A percentile compares a stretch with the other conserved stretches of the same genome.
Conservation (phyloP, 2,888 invertebrate species). For the Pinctada fucata region DNA sequence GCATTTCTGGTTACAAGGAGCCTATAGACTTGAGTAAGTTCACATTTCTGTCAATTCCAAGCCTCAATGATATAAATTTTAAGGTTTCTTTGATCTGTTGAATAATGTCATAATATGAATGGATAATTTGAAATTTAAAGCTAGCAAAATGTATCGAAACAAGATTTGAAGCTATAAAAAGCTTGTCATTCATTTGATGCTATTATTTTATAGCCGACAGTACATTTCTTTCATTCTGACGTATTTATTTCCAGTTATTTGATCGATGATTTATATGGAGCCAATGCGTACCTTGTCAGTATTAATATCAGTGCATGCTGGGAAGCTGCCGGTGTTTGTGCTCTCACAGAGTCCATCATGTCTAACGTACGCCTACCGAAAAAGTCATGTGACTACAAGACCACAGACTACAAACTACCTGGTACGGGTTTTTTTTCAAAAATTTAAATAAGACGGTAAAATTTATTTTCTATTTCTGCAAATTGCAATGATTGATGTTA, state of each 20-base stretch:
- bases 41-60: neutral
- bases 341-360: slow-evolving; percentile 24
- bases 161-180: no score
- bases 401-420: slow-evolving; percentile 19
- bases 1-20: slow-evolving; percentile 28
- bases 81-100: no score
- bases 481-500: no score
- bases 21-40: slow-evolving; percentile 18
- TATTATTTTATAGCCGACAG: neutral
- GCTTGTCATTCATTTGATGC: no score
- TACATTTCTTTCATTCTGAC: neutral
- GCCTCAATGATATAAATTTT: neutral
- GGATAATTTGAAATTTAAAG: no score
- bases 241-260: slow-evolving; percentile 14
- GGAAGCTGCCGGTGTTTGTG: slow-evolving; percentile 23
- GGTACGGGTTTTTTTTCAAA: neutral
- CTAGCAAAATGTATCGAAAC: no score
- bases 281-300: slow-evolving; percentile 21
- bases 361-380: slow-evolving; percentile 19
- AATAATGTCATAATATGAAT: no score
- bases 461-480: no score
- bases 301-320: slow-evolving; percentile 33
- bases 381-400: slow-evolving; percentile 22
- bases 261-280: slow-evolving; percentile 27
- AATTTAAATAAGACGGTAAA: no score